A percentile compares a stretch with the other conserved stretches of the same genome.
Evolutionary conservation across 2,113 vertebrate species (phyloP).

Genomic region (Ceyx cyanopectus): DNA sequence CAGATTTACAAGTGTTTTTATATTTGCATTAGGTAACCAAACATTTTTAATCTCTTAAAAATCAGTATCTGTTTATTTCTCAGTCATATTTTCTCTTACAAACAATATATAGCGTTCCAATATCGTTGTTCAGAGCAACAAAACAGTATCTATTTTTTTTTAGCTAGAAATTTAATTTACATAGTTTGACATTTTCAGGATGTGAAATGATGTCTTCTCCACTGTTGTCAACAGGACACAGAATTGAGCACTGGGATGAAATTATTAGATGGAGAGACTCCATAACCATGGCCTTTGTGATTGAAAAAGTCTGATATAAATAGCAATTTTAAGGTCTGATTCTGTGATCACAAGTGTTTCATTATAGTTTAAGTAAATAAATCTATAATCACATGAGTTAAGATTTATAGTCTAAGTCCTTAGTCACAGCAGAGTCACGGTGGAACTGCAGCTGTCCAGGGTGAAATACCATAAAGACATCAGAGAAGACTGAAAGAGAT

Average conservation of each 20-base stretch:
- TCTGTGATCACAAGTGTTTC: slow-evolving; percentile 6
- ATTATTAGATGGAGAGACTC: not conserved
- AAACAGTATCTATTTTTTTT: not conserved
- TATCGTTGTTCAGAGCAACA: not conserved
- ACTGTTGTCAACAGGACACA: not conserved
- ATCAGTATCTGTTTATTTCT: not conserved
- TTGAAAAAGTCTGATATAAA: not conserved
- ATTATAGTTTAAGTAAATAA: slow-evolving; percentile 21
- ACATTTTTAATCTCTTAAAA: not conserved
- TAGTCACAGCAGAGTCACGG: not conserved
- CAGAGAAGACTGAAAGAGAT: not conserved
- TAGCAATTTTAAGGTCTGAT: not conserved
- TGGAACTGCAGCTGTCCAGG: not conserved
- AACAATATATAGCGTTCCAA: not conserved
- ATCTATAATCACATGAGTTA: not conserved
- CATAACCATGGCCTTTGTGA: not conserved
- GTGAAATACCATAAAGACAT: not conserved
- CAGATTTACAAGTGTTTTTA: not conserved
- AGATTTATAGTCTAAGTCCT: not conserved
- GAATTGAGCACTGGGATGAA: not conserved
- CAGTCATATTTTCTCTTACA: not conserved
- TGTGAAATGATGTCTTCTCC: not conserved
- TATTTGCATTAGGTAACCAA: not conserved
- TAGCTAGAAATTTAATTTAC: not conserved
- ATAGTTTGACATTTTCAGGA: not conserved